A percentile compares a stretch with the other conserved stretches of the same genome.
phyloP scores from a whole-genome alignment of 2,888 invertebrate genomes.

The Heteromurus nitidus region DNA sequence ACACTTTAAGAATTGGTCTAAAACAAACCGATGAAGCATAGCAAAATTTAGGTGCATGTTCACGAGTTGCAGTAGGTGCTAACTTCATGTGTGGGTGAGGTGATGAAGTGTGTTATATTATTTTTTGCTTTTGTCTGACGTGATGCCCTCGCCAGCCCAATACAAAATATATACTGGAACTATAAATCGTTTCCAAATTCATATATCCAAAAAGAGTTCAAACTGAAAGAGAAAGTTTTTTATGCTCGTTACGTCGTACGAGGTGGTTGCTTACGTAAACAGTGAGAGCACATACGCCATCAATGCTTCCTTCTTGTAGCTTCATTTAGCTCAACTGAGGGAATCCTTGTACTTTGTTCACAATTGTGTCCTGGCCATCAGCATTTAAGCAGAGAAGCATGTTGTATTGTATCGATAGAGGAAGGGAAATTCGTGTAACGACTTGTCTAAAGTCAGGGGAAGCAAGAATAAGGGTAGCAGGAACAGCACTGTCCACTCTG shows the following conservation, averaged over 20 bases:
- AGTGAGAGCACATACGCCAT: background rate
- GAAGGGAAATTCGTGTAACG: conserved; percentile 10
- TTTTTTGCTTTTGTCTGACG: background rate
- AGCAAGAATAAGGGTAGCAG: conserved; percentile 10
- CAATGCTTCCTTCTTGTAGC: too few species aligned
- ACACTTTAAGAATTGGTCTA: too few species aligned
- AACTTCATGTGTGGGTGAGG: conserved; percentile 5
- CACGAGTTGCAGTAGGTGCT: too few species aligned
- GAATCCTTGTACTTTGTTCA: conserved; percentile 13
- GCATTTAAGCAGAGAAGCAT: conserved; percentile 33
- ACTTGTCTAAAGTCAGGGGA: background rate
- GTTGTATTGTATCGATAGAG: conserved; percentile 37
- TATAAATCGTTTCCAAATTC: conserved; percentile 6
- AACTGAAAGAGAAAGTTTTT: background rate
- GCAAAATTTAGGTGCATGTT: too few species aligned
- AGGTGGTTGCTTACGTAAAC: conserved; percentile 30
- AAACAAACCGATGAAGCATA: too few species aligned
- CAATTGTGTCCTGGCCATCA: conserved; percentile 13
- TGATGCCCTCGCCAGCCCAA: conserved; percentile 8
- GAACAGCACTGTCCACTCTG: too few species aligned
- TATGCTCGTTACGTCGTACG: background rate
- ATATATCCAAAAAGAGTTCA: background rate
- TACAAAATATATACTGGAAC: background rate
- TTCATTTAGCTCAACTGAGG: background rate
- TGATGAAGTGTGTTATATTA: background rate